phyloP scores from a whole-genome alignment of 1,140 invertebrate genomes.

The Campodea augens region DNA sequence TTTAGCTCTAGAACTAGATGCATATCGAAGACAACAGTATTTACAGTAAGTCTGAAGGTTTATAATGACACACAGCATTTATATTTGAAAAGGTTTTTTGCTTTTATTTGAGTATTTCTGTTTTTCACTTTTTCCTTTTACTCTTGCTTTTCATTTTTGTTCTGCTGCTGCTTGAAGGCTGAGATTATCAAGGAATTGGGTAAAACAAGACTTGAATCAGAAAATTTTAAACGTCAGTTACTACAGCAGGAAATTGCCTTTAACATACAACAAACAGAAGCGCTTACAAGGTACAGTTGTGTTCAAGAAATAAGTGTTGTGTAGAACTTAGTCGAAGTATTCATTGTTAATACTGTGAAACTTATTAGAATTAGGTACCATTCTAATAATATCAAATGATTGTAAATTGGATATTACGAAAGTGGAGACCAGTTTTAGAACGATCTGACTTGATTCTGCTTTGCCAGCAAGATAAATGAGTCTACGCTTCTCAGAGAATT shows the following conservation, averaged over 20 bases:
- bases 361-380: no score
- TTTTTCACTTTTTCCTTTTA: slow-evolving; percentile 13
- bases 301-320: no score
- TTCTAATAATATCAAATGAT: no score
- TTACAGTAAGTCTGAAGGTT: slow-evolving; percentile 10
- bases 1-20: slow-evolving; percentile 11
- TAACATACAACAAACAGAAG: slow-evolving; percentile 79
- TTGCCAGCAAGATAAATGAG: no score
- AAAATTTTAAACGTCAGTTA: slow-evolving; percentile 69
- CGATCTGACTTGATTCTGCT: no score
- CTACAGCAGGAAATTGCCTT: slow-evolving; percentile 79
- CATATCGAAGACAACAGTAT: slow-evolving; percentile 8
- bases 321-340: no score
- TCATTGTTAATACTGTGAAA: no score
- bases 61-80: background rate
- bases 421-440: no score
- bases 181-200: slow-evolving; percentile 75
- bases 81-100: no score
- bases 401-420: no score
- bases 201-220: slow-evolving; percentile 71
- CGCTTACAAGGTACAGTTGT: slow-evolving; percentile 40
- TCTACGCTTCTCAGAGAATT: no score
- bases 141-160: slow-evolving; percentile 2
- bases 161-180: slow-evolving; percentile 21
- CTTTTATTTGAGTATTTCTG: no score